A percentile compares a stretch with the other conserved stretches of the same genome.
Conservation (phyloP, 1,140 invertebrate genomes). For the Asbolus verrucosus region DNA sequence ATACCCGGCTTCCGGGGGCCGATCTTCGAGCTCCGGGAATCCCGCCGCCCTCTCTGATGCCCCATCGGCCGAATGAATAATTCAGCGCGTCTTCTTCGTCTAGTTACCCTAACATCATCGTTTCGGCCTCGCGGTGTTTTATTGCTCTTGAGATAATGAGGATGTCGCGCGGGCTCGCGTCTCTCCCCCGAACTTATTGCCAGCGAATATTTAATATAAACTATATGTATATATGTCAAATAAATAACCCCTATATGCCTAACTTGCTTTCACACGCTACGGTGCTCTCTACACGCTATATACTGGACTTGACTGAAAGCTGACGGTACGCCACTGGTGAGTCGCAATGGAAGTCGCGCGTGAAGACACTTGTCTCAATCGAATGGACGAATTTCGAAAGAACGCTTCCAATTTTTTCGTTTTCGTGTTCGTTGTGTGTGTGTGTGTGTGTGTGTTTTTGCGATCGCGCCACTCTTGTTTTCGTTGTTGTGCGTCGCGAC, state of each 20-base stretch:
- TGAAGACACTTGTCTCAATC: too few relatives aligned
- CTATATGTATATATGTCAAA: conserved; percentile 62
- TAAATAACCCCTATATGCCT: conserved; percentile 59
- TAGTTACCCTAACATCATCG: too few relatives aligned
- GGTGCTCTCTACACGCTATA: conserved; percentile 50
- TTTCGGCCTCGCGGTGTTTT: conserved; percentile 31
- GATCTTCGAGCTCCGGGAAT: conserved; percentile 52
- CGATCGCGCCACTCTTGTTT: too few relatives aligned
- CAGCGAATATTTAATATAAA: conserved; percentile 63
- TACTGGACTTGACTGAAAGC: conserved; percentile 42
- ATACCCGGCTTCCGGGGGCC: conserved; percentile 63
- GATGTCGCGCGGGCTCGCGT: conserved; percentile 52
- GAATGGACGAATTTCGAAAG: too few relatives aligned
- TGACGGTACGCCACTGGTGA: conserved; percentile 22
- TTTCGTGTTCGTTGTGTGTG: conserved; percentile 3
- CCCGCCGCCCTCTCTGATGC: conserved; percentile 44
- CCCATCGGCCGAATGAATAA: too few relatives aligned
- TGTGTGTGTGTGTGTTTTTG: too few relatives aligned
- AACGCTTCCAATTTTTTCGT: too few relatives aligned
- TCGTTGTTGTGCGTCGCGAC: conserved; percentile 16
- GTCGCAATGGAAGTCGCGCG: too few relatives aligned
- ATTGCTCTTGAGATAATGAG: conserved; percentile 40
- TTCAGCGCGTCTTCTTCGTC: too few relatives aligned
- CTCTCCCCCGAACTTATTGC: conserved; percentile 60
- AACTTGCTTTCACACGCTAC: conserved; percentile 55